Evolutionary conservation across 2,113 vertebrate species (phyloP).

Genomic region (Ginglymostoma cirratum): DNA sequence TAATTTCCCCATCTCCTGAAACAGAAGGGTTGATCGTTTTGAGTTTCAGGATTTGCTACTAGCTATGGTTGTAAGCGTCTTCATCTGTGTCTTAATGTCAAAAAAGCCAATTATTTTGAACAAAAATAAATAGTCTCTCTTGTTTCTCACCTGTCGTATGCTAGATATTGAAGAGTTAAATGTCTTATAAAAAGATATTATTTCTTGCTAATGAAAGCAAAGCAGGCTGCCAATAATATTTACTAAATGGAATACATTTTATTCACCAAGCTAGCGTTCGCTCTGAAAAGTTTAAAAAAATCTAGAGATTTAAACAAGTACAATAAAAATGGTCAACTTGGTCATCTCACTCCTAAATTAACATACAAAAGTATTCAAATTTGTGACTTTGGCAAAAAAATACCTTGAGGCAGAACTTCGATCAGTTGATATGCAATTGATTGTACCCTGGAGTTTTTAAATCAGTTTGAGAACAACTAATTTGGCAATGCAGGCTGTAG

Average conservation of each 20-base stretch:
- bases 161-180: not conserved
- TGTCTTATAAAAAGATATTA: not conserved
- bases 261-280: too few species aligned
- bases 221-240: not conserved
- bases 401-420: not conserved
- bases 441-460: not conserved
- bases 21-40: not conserved
- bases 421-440: not conserved
- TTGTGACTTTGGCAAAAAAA: not conserved
- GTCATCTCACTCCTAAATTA: not conserved
- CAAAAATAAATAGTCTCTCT: not conserved
- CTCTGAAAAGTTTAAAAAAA: not conserved
- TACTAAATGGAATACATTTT: not conserved
- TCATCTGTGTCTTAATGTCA: not conserved
- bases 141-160: not conserved
- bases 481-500: not conserved
- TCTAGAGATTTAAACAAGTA: not conserved
- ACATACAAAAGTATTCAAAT: not conserved
- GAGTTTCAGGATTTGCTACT: not conserved
- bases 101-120: not conserved
- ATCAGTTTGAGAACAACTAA: not conserved
- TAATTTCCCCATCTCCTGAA: not conserved
- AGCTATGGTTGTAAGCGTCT: not conserved
- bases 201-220: not conserved
- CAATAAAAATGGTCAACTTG: not conserved